phyloP scores from a whole-genome alignment of 37 sponge, comb jelly and placozoan genomes.

The Spongia lamella region DNA sequence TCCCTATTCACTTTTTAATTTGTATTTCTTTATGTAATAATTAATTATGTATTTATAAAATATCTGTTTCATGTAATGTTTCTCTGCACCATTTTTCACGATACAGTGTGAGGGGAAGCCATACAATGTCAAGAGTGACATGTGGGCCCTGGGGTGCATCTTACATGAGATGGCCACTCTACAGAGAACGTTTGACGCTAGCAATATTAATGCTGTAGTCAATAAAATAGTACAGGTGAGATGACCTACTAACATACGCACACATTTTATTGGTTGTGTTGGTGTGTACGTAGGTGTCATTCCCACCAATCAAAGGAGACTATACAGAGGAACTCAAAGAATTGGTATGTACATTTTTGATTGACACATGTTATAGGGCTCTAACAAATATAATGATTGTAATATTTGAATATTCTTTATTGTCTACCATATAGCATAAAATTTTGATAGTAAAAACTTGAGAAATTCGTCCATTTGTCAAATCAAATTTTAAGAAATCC shows the following conservation, averaged over 20 bases:
- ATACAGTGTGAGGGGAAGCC: constrained; percentile 89
- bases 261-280: too few relatives aligned
- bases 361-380: too few relatives aligned
- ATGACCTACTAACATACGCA: too few relatives aligned
- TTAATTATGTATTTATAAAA: too few relatives aligned
- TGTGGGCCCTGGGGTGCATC: constrained; percentile 79
- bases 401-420: too few relatives aligned
- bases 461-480: too few relatives aligned
- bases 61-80: not conserved
- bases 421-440: too few relatives aligned
- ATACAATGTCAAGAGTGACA: constrained; percentile 90
- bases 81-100: not conserved
- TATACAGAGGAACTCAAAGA: constrained; percentile 77
- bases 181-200: constrained; percentile 92
- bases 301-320: constrained; percentile 65
- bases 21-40: too few relatives aligned
- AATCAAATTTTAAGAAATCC: too few relatives aligned
- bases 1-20: too few relatives aligned
- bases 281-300: constrained; percentile 63
- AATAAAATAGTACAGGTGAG: constrained; percentile 90
- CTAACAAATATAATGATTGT: too few relatives aligned
- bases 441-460: too few relatives aligned
- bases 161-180: constrained; percentile 79
- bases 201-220: constrained; percentile 91
- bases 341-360: constrained; percentile 69